Percentiles rank a stretch among this genome's conserved stretches.
Evolutionary conservation across 2,797 vertebrate genomes (phyloP).

Genomic region (Lutjanus argentimaculatus): DNA sequence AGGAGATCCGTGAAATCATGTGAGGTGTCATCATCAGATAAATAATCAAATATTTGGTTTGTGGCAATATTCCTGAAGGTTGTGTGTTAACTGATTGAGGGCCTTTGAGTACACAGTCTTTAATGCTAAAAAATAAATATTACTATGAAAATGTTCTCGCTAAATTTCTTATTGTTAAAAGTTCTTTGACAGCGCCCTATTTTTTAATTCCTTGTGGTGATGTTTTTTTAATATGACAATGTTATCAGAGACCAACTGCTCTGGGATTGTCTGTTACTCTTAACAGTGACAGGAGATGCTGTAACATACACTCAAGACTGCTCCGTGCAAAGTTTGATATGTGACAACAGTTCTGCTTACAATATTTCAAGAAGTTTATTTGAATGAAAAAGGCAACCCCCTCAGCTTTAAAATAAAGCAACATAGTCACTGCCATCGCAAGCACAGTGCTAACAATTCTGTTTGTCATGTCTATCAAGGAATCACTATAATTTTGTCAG

Average conservation of each 20-base stretch:
- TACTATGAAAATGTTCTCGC: background rate
- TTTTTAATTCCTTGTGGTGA: background rate
- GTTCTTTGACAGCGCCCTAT: background rate
- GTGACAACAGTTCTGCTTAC: background rate
- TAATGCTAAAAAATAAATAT: background rate
- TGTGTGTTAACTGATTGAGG: background rate
- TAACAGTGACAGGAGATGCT: background rate
- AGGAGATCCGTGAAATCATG: background rate
- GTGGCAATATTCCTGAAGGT: background rate
- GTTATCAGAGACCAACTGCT: conserved; percentile 3
- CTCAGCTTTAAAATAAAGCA: background rate
- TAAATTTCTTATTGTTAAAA: background rate
- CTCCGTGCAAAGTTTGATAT: background rate
- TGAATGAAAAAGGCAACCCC: background rate
- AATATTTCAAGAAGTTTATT: background rate
- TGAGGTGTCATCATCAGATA: background rate
- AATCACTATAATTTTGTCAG: conserved; percentile 17
- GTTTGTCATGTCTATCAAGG: conserved; percentile 10
- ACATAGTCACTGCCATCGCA: background rate
- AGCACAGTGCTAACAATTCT: background rate
- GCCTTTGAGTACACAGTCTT: background rate
- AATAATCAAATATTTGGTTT: background rate
- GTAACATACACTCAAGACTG: background rate
- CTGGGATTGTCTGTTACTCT: background rate
- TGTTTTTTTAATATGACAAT: background rate